Conservation (phyloP, 2,797 vertebrate genomes). For the Meda fulgida region DNA sequence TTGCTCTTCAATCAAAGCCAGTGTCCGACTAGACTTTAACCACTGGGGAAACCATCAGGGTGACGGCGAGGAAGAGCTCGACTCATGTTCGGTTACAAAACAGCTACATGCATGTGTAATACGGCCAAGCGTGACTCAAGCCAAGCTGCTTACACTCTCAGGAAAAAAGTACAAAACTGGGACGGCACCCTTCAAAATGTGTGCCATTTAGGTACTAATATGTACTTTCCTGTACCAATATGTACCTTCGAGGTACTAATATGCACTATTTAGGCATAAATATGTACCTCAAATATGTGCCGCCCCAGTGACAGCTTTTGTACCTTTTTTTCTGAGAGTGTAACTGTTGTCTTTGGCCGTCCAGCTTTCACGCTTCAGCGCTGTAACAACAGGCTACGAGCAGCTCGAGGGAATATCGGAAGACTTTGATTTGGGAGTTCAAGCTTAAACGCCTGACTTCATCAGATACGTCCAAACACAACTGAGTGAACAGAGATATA, state of each 20-base stretch:
- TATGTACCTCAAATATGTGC: too few species aligned
- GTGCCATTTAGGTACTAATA: too few species aligned
- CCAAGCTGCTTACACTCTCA: too few species aligned
- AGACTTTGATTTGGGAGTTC: background rate
- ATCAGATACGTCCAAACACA: background rate
- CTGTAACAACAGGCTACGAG: background rate
- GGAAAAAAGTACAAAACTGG: too few species aligned
- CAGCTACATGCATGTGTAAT: background rate
- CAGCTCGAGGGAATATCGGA: background rate
- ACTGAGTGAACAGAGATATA: background rate
- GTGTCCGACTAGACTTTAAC: background rate
- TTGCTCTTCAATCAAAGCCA: constrained; percentile 62
- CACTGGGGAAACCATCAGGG: constrained; percentile 14
- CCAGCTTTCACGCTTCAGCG: background rate
- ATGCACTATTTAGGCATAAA: too few species aligned
- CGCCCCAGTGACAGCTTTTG: too few species aligned
- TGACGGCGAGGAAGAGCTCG: background rate
- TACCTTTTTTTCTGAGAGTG: too few species aligned
- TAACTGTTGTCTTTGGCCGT: constrained; percentile 18
- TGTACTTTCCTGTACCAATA: too few species aligned
- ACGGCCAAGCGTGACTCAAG: background rate
- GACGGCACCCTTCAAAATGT: too few species aligned
- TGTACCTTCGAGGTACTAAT: too few species aligned
- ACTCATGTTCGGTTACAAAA: constrained; percentile 20
- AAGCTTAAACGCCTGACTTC: too few species aligned